phyloP scores from a whole-genome alignment of 2,888 invertebrate species.

The Lepetodrilus schrolli region DNA sequence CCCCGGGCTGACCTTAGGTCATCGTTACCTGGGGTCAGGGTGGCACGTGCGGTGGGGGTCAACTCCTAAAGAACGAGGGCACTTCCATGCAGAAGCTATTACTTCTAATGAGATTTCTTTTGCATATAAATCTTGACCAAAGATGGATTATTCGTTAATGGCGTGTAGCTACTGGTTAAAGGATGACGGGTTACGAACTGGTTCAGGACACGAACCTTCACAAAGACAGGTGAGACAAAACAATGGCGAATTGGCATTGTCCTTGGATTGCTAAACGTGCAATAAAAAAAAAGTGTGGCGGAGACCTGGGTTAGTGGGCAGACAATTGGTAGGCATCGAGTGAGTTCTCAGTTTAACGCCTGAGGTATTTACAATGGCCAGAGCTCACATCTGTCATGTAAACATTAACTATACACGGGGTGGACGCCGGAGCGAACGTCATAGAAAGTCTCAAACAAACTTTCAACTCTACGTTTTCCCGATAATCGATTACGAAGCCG shows the following conservation, averaged over 20 bases:
- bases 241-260: background rate
- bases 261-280: background rate
- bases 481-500: no score
- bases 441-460: no score
- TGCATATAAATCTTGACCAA: slow-evolving; percentile 12
- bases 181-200: background rate
- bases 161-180: background rate
- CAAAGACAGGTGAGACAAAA: background rate
- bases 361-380: background rate
- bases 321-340: slow-evolving; percentile 15
- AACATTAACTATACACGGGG: no score
- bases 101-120: background rate
- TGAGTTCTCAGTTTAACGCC: background rate
- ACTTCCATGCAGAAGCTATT: background rate
- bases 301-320: no score
- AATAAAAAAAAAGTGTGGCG: no score
- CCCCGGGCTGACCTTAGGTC: slow-evolving; percentile 1
- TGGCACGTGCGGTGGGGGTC: background rate
- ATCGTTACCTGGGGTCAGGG: background rate
- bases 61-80: background rate
- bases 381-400: slow-evolving; percentile 6
- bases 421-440: no score
- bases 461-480: no score
- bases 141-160: background rate
- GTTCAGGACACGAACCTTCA: background rate